Base-by-base conservation (phyloP, 2,113 vertebrate species). In the Patagioenas fasciata region DNA sequence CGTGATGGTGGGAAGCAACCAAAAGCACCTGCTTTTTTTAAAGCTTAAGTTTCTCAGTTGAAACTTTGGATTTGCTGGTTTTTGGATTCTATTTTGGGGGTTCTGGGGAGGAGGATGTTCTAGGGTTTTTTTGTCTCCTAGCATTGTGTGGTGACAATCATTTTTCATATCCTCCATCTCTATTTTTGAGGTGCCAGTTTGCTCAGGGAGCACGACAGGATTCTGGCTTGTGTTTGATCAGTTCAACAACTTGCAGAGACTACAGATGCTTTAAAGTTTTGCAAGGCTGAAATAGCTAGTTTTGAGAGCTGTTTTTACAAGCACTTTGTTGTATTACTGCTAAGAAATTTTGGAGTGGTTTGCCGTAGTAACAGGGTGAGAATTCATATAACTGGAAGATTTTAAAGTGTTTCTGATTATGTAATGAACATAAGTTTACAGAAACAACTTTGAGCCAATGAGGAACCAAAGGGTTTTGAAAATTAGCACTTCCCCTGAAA, bases 281-380 rank as follows among this genome's bases (percentile, higher is more conserved):
- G 56, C 80, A 78, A 86, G 60, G 60, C 56, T 66, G n/a, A 66
- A 91, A 13, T 29, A 18, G 16, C 36, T 75, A 8, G 10, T 32
- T 61, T 56, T 18, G 80, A 81, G 70, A 67, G 38, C 67, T 91
- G 78, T 57, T 91, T 58, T 94, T 91, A 44, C 50, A 72, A 50
- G 65, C 20, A n/a, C 67, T 80, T 81, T 50, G 57, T 64, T 77
- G 20, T 90, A 28, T 70, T 66, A 10, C 75, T 90, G 75, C 72
- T 67, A 1, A 31, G 50, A 73, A 34, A 78, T 74, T 91, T 62
- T 89, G 36, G n/a, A 81, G 69, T 51, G 20, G 29, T 79, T 75
- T 2, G 80, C 74, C 82, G 69, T 79, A 69, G 69, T 78, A 79
- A 89, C 31, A 19, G 50, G 32, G 19, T 58, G 65, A 80, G 47